phyloP scores from a whole-genome alignment of 2,113 vertebrate genomes.

The Charadrius vociferus region DNA sequence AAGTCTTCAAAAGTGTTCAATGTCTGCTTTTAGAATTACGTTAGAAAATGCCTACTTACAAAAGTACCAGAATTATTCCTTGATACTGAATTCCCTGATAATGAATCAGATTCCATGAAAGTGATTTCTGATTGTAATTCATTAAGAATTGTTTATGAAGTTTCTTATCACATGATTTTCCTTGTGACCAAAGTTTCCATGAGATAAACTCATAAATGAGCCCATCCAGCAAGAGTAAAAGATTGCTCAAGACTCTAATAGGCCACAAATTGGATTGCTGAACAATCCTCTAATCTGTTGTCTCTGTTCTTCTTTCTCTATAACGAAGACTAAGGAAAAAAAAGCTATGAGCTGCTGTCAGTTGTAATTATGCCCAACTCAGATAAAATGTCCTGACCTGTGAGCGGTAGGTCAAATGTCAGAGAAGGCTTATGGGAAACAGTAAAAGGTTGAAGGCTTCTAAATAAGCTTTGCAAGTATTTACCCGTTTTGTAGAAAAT shows the following conservation, averaged over 20 bases:
- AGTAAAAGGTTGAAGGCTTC: not conserved
- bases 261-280: slow-evolving; percentile 63
- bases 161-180: not conserved
- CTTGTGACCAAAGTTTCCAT: slow-evolving; percentile 13
- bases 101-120: not conserved
- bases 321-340: not conserved
- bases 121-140: not conserved
- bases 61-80: not conserved
- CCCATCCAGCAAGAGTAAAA: not conserved
- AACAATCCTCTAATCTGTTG: slow-evolving; percentile 23
- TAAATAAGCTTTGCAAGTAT: slow-evolving; percentile 50
- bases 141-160: not conserved
- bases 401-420: slow-evolving; percentile 45
- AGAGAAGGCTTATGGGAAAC: slow-evolving; percentile 47
- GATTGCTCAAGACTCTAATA: slow-evolving; percentile 15
- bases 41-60: not conserved
- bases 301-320: slow-evolving; percentile 41
- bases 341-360: slow-evolving; percentile 11
- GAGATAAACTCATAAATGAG: slow-evolving; percentile 26
- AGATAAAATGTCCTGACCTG: slow-evolving; percentile 50
- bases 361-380: slow-evolving; percentile 11
- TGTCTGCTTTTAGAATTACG: not conserved
- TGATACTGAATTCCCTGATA: not conserved
- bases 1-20: not conserved
- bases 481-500: slow-evolving; percentile 32